Evolutionary conservation across 2,113 vertebrate genomes (phyloP).

Genomic region (Bombycilla garrulus): DNA sequence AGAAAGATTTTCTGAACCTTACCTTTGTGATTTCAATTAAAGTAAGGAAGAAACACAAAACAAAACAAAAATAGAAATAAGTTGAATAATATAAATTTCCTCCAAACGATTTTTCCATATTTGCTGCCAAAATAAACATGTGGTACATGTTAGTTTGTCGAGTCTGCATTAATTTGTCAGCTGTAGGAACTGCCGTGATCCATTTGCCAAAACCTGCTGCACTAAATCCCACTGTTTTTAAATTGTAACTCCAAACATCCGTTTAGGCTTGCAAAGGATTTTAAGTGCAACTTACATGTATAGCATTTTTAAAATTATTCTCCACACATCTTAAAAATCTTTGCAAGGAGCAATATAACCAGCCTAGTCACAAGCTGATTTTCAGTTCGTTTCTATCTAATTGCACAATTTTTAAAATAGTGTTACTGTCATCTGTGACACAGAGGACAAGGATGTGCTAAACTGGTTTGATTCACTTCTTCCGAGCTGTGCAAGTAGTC

Average conservation of each 20-base stretch:
- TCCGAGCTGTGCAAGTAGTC: neutral
- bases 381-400: neutral
- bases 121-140: slow-evolving; percentile 80
- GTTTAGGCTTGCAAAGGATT: slow-evolving; percentile 66
- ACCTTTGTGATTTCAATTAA: slow-evolving; percentile 74
- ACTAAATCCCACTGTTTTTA: slow-evolving; percentile 79
- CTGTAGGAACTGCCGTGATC: slow-evolving; percentile 68
- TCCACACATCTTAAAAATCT: neutral
- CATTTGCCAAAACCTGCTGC: slow-evolving; percentile 76
- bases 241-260: slow-evolving; percentile 78
- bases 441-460: neutral
- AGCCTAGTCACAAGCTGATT: neutral
- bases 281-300: slow-evolving; percentile 42
- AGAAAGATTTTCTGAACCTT: slow-evolving; percentile 57
- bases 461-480: neutral
- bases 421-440: neutral
- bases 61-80: slow-evolving; percentile 63
- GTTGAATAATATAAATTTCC: slow-evolving; percentile 73
- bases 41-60: slow-evolving; percentile 30
- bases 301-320: slow-evolving; percentile 49
- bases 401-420: neutral
- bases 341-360: neutral
- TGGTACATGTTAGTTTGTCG: slow-evolving; percentile 75
- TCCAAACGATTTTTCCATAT: slow-evolving; percentile 82
- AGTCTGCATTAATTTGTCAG: slow-evolving; percentile 70